phyloP scores from a whole-genome alignment of 2,797 vertebrate genomes.

The Falco novaeseelandiae region DNA sequence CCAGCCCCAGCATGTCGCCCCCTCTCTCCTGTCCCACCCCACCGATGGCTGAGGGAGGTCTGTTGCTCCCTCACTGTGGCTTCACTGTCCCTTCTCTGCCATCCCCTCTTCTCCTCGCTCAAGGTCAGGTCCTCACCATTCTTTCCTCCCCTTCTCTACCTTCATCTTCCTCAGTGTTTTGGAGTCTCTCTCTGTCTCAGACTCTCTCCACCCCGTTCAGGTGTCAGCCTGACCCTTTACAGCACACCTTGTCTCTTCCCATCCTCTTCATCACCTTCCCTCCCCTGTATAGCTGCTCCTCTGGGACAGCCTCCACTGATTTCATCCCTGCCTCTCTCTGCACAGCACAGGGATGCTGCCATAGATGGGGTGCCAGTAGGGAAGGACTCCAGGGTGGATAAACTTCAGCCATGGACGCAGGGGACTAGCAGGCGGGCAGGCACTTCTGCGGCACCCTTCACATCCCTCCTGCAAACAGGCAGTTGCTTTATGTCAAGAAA shows the following conservation, averaged over 20 bases:
- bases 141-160: background rate
- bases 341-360: background rate
- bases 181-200: background rate
- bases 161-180: background rate
- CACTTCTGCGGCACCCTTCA: background rate
- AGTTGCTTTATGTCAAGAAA: background rate
- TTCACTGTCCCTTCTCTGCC: background rate
- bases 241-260: background rate
- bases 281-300: background rate
- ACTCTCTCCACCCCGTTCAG: background rate
- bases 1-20: fast-evolving
- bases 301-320: fast-evolving
- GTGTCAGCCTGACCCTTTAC: background rate
- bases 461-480: background rate
- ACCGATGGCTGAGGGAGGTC: fast-evolving
- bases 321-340: background rate
- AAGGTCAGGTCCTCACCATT: background rate
- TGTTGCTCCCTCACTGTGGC: background rate
- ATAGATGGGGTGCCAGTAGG: background rate
- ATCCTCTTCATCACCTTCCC: background rate
- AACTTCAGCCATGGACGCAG: background rate
- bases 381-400: background rate
- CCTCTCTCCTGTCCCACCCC: background rate
- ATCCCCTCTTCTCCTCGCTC: background rate
- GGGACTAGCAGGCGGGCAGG: background rate